Percentiles rank a stretch among this genome's conserved stretches.
Conservation (phyloP, 2,113 vertebrate species). For the Manacus vitellinus region DNA sequence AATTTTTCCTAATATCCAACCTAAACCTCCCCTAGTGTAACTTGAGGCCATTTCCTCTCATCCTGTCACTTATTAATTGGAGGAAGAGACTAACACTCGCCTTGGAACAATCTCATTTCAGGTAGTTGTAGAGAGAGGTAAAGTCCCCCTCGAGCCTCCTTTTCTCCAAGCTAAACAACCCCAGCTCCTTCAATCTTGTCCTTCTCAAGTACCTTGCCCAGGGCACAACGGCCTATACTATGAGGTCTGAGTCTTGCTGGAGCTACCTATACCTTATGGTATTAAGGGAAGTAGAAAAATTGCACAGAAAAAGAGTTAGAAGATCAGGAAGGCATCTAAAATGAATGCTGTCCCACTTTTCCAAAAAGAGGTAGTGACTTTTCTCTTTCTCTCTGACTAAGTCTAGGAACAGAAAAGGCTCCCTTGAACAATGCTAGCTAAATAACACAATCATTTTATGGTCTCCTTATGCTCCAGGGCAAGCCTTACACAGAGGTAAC, state of each 20-base stretch:
- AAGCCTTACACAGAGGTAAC: not conserved
- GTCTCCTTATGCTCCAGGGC: not conserved
- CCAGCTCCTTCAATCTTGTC: not conserved
- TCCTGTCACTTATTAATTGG: not conserved
- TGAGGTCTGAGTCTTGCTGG: not conserved
- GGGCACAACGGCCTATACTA: not conserved
- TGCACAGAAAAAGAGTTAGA: not conserved
- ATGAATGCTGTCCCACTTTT: not conserved
- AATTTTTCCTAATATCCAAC: not conserved
- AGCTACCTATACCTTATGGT: not conserved
- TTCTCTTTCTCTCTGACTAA: not conserved
- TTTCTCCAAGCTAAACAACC: not conserved
- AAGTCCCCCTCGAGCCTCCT: not conserved
- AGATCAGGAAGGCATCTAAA: not conserved
- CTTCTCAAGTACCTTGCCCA: not conserved
- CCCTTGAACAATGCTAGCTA: not conserved
- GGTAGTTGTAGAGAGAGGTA: not conserved
- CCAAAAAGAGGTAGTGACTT: not conserved
- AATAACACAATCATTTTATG: not conserved
- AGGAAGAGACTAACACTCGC: not conserved
- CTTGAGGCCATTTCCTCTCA: not conserved
- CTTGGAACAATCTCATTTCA: fast-evolving
- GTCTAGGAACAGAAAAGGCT: not conserved
- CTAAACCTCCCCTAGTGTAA: not conserved
- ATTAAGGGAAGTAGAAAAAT: not conserved